Base-by-base conservation (phyloP, 2,113 vertebrate species). In the Tor tambroides region DNA sequence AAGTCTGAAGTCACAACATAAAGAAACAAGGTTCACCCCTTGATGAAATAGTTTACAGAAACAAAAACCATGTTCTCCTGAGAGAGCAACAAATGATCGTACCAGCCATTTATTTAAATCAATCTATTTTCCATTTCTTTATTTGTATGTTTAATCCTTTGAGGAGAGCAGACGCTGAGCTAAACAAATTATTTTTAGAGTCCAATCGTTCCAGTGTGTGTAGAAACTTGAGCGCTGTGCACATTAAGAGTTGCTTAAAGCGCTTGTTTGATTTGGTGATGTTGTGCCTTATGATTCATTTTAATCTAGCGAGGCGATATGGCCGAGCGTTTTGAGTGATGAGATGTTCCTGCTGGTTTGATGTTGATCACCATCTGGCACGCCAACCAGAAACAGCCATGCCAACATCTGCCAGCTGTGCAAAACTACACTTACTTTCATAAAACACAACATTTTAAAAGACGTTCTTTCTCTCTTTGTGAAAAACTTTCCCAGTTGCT, bases 91-190 rank as follows among this genome's bases (percentile, higher is more conserved):
- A 87, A 78, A 83, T 78, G 59, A 87, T 84, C 10, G 35, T 56
- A 78, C 85, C 30, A 86, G 83, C 59, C 80, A 86, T 91, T 88
- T 79, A 63, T 88, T 76, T 76, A 84, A 82, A 89, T 89, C 78
- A 84, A 91, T 88, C 51, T 54, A 72, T 88, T 82, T 77, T 59
- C 83, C 38, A 46, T 86, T 88, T 51, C 84, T 82, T 54, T 85
- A 71, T 85, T 90, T 88, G 89, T 90, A 38, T 90, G 56, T 88
- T 88, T 88, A 86, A 88, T 83, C 63, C 84, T 67, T 79, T 59
- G 63, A 82, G 61, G 69, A 86, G 72, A 77, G 69, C 80, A 86
- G 80, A 67, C 17, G 82, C 41, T 78, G 76, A 80, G 21, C 59
- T 87, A 85, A 88, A 87, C 54, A 17, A 26, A 86, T 89, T 69